Percentiles rank a stretch among this genome's conserved stretches.
Evolutionary conservation across 2,113 vertebrate species (phyloP).

Genomic region (Limnothrissa miodon): DNA sequence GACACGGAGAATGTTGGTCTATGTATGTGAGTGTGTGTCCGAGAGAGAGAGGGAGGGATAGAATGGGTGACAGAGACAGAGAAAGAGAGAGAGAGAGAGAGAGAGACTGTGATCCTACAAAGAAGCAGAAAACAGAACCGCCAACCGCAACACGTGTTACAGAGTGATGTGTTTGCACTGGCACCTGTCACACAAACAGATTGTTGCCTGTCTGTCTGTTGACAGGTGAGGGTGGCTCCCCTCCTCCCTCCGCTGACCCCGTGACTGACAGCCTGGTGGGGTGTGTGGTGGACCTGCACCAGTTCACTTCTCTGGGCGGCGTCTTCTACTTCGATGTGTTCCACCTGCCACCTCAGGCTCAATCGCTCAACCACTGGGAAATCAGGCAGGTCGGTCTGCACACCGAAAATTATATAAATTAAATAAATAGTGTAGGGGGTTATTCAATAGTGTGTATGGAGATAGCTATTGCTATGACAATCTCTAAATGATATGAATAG

Average conservation of each 20-base stretch:
- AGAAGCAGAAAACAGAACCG: too few relatives aligned
- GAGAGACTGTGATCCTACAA: not conserved
- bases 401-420: too few relatives aligned
- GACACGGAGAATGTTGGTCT: too few relatives aligned
- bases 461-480: too few relatives aligned
- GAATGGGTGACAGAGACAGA: not conserved
- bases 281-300: slow-evolving; percentile 71
- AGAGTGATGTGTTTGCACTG: too few relatives aligned
- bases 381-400: slow-evolving; percentile 74
- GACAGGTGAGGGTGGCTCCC: slow-evolving; percentile 44
- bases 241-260: not conserved
- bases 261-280: not conserved
- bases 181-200: too few relatives aligned
- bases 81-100: not conserved
- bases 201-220: not conserved
- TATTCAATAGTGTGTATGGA: too few relatives aligned
- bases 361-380: slow-evolving; percentile 72
- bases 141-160: too few relatives aligned
- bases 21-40: too few relatives aligned
- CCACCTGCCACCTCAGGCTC: slow-evolving; percentile 77
- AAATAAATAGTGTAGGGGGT: too few relatives aligned
- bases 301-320: slow-evolving; percentile 78
- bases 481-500: too few relatives aligned
- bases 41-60: not conserved
- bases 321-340: slow-evolving; percentile 78